Base-by-base conservation (phyloP, 2,797 vertebrate genomes). In the Gambelia wislizenii region DNA sequence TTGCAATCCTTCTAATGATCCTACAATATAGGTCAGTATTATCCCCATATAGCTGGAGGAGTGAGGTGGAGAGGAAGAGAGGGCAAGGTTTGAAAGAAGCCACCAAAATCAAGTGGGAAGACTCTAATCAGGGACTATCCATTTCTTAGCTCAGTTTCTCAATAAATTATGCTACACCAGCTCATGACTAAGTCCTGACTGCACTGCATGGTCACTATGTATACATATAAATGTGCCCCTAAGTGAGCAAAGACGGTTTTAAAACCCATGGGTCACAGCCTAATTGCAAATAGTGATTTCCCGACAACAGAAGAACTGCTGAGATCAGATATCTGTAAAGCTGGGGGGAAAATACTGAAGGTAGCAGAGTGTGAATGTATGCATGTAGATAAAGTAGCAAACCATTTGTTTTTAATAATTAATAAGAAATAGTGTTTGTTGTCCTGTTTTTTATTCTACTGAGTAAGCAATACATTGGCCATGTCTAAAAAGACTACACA, bases 351-450 rank as follows among this genome's bases (percentile, higher is more conserved):
- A 25, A 75, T 25, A 25, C 25, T 30, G 44, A 61, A n/a, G 47
- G 76, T 14, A 1, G 61, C n/a, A 18, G 8, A 10, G 25, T 49
- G 14, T 4, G 36, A 16, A 42, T 39, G 16, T 49, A 4, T 10
- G 36, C 7, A 42, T 42, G 39, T 10, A 56, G 47, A 54, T 18
- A 70, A 69, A 69, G 2, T 67, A 13, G 49, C 22, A 39, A n/a
- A 44, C 42, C 1, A 61, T 18, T 83, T 75, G 39, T 47, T 74
- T 83, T 87, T 36, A 75, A 75, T 87, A 87, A 83, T 49, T 67
- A 67, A 67, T 61, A 67, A 30, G 64, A 67, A 83, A 82, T 61
- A 22, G 22, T 14, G 44, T 64, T 61, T 49, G 42, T 20, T 52
- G 9, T 5, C 69, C 10, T 3, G 54, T n/a, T 69, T n/a, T 36